These are phyloP conservation scores for Balanococcus diminutus DNA, from an alignment of 2,888 invertebrate species.

Conservation along the genomic window DNA sequence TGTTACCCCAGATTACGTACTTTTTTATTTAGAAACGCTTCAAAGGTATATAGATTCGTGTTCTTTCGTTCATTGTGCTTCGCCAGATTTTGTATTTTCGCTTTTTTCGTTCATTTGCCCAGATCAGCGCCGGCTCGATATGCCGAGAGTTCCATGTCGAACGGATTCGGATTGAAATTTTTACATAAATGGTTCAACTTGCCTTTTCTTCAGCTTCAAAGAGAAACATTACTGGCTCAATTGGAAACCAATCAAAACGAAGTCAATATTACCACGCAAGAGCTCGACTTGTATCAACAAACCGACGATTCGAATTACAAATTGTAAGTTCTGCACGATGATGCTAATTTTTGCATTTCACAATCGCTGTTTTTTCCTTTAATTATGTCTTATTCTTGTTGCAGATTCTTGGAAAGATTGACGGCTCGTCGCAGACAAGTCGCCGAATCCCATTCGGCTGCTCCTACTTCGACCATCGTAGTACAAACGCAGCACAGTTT, in stretches of 20 bases:
- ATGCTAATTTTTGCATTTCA: background rate
- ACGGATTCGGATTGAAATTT: conserved; percentile 90
- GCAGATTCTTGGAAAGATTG: conserved; percentile 72
- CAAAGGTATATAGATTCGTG: conserved; percentile 69
- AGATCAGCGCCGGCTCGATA: conserved; percentile 73
- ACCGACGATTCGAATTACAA: conserved; percentile 76
- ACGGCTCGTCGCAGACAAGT: conserved; percentile 76
- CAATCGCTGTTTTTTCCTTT: background rate
- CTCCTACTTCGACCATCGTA: conserved; percentile 61
- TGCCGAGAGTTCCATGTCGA: conserved; percentile 92
- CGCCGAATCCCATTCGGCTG: conserved; percentile 69
- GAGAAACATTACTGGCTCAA: conserved; percentile 80
- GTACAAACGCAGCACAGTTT: conserved; percentile 52
- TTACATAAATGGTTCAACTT: conserved; percentile 94
- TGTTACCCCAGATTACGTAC: conserved; percentile 74
- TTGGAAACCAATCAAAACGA: conserved; percentile 84
- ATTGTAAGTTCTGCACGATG: conserved; percentile 61
- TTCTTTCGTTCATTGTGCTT: too few relatives aligned
- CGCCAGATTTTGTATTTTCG: background rate
- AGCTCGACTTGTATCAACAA: conserved; percentile 76
- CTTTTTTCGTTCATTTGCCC: background rate
- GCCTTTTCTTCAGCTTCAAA: conserved; percentile 89
- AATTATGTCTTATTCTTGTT: background rate
- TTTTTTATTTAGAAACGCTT: conserved; percentile 71
- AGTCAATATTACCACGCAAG: conserved; percentile 75